Conservation (phyloP, 1,140 invertebrate genomes). For the Antheraea pernyi region DNA sequence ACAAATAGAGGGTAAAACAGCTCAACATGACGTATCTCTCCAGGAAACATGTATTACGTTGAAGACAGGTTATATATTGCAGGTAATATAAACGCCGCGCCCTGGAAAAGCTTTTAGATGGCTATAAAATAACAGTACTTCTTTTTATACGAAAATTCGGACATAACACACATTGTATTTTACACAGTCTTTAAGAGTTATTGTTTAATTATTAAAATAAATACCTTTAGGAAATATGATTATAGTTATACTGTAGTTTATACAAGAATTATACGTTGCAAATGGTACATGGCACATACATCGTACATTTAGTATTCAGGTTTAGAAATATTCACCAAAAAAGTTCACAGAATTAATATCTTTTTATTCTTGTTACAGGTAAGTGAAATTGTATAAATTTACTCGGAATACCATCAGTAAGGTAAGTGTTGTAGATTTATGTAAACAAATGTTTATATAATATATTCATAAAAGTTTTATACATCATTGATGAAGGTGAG, state of each 20-base stretch:
- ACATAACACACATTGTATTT: background rate
- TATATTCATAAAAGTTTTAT: no score
- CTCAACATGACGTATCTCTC: slow-evolving; percentile 47
- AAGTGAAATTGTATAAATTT: slow-evolving; percentile 23
- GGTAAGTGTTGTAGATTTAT: slow-evolving; percentile 23
- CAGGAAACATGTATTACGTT: slow-evolving; percentile 46
- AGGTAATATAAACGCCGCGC: slow-evolving; percentile 36
- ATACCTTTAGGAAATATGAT: no score
- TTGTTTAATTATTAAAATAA: background rate
- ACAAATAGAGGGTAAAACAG: slow-evolving; percentile 50
- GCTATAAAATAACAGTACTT: slow-evolving; percentile 25
- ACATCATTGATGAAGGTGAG: no score
- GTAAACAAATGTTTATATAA: background rate
- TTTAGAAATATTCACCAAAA: background rate
- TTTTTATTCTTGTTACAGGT: slow-evolving; percentile 33
- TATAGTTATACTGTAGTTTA: no score
- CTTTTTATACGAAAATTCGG: slow-evolving; percentile 13
- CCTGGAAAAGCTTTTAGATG: slow-evolving; percentile 30
- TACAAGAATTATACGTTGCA: no score
- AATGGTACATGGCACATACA: no score
- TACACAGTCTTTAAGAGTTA: slow-evolving; percentile 9
- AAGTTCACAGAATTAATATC: background rate
- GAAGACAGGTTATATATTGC: slow-evolving; percentile 44
- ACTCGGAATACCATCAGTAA: background rate
- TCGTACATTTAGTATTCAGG: no score